phyloP scores from a whole-genome alignment of 2,113 vertebrate species.

The Dendrocopos noguchii region DNA sequence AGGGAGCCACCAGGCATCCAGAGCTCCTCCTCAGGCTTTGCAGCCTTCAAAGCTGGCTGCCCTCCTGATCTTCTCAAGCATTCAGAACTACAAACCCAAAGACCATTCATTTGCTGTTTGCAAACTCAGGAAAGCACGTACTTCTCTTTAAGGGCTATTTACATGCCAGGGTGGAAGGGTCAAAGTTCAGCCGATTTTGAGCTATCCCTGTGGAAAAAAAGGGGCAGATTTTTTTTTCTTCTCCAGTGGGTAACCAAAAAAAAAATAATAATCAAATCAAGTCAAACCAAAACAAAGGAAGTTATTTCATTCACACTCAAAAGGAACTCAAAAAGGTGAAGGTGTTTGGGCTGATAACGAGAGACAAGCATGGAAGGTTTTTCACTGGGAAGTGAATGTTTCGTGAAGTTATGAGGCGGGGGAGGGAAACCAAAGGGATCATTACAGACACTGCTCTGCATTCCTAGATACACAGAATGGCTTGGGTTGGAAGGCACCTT shows the following conservation, averaged over 20 bases:
- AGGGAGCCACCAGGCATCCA: background rate
- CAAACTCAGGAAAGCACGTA: constrained; percentile 74
- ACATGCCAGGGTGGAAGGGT: constrained; percentile 74
- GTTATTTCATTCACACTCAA: constrained; percentile 43
- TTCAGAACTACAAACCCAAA: background rate
- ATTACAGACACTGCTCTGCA: background rate
- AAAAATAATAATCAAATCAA: no score
- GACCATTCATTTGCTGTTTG: constrained; percentile 22
- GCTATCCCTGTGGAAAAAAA: constrained; percentile 77
- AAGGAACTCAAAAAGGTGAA: constrained; percentile 17
- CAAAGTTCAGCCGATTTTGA: constrained; percentile 76
- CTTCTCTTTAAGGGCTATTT: constrained; percentile 78
- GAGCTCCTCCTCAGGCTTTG: background rate
- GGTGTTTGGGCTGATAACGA: background rate
- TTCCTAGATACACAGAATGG: background rate
- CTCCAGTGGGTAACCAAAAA: constrained; percentile 16
- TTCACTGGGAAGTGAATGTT: background rate
- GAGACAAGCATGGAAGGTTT: background rate
- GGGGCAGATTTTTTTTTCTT: constrained; percentile 68
- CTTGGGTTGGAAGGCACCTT: no score
- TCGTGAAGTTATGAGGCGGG: background rate
- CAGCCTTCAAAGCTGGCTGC: background rate
- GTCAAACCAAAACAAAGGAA: background rate
- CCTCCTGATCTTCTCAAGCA: constrained; percentile 41
- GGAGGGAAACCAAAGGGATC: background rate